These are phyloP conservation scores for Phasianus colchicus DNA, from an alignment of 2,113 vertebrate genomes.

Conservation along the genomic window DNA sequence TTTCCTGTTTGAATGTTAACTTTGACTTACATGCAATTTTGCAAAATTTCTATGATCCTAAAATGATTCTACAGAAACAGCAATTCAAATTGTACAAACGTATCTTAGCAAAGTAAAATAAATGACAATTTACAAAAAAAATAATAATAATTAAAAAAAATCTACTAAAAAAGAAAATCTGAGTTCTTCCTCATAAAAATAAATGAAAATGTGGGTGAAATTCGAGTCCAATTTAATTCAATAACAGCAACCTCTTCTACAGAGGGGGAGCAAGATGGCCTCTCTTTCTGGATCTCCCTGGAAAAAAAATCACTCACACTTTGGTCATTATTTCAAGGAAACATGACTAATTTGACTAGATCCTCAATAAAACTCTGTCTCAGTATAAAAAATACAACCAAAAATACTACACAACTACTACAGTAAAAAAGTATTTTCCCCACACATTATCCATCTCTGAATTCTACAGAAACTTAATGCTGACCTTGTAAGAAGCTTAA, in stretches of 20 bases:
- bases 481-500: neutral
- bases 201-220: neutral
- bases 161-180: neutral
- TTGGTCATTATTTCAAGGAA: neutral
- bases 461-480: neutral
- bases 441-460: neutral
- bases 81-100: neutral
- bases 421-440: neutral
- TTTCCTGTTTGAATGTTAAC: neutral
- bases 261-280: neutral
- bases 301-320: neutral
- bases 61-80: neutral
- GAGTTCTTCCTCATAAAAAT: neutral
- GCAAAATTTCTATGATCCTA: neutral
- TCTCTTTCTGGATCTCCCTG: accelerated
- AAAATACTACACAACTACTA: neutral
- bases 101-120: neutral
- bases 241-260: neutral
- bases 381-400: neutral
- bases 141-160: neutral
- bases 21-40: neutral
- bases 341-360: neutral
- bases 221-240: neutral
- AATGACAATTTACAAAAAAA: neutral
- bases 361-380: accelerated